phyloP scores from a whole-genome alignment of 30 jellyfish, hydroid and myxozoan genomes.

The Cassiopea andromeda region DNA sequence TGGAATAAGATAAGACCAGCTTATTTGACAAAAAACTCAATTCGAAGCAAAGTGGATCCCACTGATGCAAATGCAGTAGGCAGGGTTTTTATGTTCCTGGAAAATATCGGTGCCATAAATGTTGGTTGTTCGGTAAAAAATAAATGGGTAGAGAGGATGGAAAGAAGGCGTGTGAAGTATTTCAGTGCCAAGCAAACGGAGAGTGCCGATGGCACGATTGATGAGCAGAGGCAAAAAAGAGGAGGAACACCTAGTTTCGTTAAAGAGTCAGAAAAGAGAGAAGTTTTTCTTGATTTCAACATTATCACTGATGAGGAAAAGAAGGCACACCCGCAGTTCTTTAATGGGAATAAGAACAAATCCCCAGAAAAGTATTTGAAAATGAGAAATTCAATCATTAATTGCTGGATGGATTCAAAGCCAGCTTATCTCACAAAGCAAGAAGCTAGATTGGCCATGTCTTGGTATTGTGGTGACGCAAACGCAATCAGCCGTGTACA shows the following conservation, averaged over 20 bases:
- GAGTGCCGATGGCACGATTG: slow-evolving; percentile 1
- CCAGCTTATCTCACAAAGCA: slow-evolving; percentile 66
- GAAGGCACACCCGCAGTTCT: slow-evolving; percentile 51
- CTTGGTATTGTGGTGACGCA: slow-evolving; percentile 74
- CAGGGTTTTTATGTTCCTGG: slow-evolving; percentile 57
- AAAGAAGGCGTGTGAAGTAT: slow-evolving; percentile 46
- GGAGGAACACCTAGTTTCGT: slow-evolving; percentile 35
- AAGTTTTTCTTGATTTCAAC: slow-evolving; percentile 40
- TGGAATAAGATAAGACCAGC: slow-evolving; percentile 63
- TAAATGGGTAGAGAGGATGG: slow-evolving; percentile 77
- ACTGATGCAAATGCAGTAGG: slow-evolving; percentile 76
- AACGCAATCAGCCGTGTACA: slow-evolving; percentile 74
- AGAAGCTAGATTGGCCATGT: slow-evolving; percentile 70
- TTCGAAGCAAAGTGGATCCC: slow-evolving; percentile 61
- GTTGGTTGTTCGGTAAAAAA: slow-evolving; percentile 66
- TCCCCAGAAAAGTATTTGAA: slow-evolving; percentile 70
- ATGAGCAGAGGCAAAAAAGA: slow-evolving; percentile 44
- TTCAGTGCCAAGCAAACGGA: slow-evolving; percentile 28
- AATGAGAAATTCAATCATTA: slow-evolving; percentile 63
- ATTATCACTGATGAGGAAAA: slow-evolving; percentile 55
- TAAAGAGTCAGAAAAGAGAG: slow-evolving; percentile 18
- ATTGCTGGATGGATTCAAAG: slow-evolving; percentile 69
- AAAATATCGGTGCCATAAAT: slow-evolving; percentile 63
- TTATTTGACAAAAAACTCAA: slow-evolving; percentile 51
- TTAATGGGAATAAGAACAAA: slow-evolving; percentile 55